Percentiles rank a stretch among this genome's conserved stretches.
phyloP scores from a whole-genome alignment of 2,797 vertebrate species.

The Sciurus carolinensis region DNA sequence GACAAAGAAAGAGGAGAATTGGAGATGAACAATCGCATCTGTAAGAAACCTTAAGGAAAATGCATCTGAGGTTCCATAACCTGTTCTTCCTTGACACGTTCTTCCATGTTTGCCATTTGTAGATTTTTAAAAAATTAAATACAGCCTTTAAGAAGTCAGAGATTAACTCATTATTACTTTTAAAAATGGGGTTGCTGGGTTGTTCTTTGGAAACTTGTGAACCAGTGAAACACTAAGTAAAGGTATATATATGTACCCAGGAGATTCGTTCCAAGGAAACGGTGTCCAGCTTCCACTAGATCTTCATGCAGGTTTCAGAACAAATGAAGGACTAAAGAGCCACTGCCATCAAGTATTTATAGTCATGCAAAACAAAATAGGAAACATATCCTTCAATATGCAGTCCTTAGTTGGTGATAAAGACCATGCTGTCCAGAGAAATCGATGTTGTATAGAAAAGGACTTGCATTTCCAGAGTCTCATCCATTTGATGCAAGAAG shows the following conservation, averaged over 20 bases:
- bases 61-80: background rate
- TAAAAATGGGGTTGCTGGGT: background rate
- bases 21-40: background rate
- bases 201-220: background rate
- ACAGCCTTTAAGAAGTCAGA: background rate
- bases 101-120: background rate
- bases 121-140: background rate
- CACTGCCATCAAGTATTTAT: background rate
- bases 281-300: rapidly evolving
- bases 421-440: background rate
- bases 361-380: background rate
- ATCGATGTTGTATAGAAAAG: background rate
- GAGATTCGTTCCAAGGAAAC: background rate
- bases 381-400: background rate
- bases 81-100: background rate
- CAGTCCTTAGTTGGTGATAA: background rate
- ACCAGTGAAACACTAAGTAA: background rate
- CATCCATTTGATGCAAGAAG: background rate
- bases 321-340: constrained; percentile 14
- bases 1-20: background rate
- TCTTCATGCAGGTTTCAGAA: background rate
- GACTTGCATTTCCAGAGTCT: background rate
- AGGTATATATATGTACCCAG: rapidly evolving
- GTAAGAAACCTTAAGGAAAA: background rate
- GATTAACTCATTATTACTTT: background rate